Base-by-base conservation (phyloP, 2,888 invertebrate genomes). In the Dorcus parallelipipedus region DNA sequence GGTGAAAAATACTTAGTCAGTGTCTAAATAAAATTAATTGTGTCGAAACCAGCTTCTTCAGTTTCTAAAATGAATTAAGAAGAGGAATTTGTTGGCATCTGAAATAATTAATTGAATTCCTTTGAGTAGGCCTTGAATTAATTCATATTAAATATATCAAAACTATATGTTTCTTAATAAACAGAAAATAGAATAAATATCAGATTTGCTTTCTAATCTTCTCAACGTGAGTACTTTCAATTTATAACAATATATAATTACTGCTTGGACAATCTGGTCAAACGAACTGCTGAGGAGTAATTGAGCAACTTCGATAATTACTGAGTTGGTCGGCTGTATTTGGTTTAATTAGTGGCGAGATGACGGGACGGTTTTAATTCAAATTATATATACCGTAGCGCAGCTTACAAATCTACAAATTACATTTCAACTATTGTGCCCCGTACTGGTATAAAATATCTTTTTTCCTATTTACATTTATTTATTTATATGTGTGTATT, bases 311-410 rank as follows among this genome's bases (percentile, higher is more conserved):
- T 52, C 47, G 45, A 41, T 51, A 57, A 57, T 56, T 55, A 62
- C 51, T 60, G 56, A 62, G 50, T 56, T 61, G 66, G 63, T 50
- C 63, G 56, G 61, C 51, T 62, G 62, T 60, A 62, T 69, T 70
- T 65, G 69, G 69, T 73, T 73, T 73, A 73, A 73, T 73, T 73
- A 73, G 71, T 71, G 67, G 66, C 67, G 65, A 68, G 69, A 71
- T 73, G 73, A 73, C 73, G 69, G 64, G 71, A 64, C 73, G 68
- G 65, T 71, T 73, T 72, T 70, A 68, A 71, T 71, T 69, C 70
- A 72, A 69, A 69, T 69, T 71, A 70, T 62, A 64, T 67, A 57
- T 49, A 67, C 66, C 62, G 64, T 61, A 63, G 67, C 65, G 62
- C 55, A 59, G 64, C 69, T 70, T 71, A 71, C 71, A 72, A 71